Base-by-base conservation (phyloP, 37 sponge, comb jelly and placozoan species). In the Diacarnus erythraeanus region DNA sequence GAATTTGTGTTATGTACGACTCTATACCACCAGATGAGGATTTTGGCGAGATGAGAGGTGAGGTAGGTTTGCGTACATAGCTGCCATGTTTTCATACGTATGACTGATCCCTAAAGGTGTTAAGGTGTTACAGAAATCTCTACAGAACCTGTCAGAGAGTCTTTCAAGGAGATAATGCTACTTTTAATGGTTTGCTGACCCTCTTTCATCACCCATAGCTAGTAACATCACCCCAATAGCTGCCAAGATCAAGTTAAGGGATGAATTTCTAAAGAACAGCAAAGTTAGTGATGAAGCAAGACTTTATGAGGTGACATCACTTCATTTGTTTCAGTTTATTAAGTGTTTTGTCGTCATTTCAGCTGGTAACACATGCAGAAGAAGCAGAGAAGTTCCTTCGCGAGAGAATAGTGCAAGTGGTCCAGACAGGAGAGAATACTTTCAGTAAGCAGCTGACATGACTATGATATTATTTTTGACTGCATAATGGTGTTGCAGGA, bases 241-340 rank as follows among this genome's bases (percentile, higher is more conserved):
- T 71, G 79, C 74, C 43, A 70, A 65, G 27, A 10, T 8, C 25
- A 78, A 36, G 27, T 33, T 85, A 9, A 70, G 34, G 51, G 78
- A 70, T 9, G 86, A 85, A 40, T 85, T 85, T 36, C 40, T 38
- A 54, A 85, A 78, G 64, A 78, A 85, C 40, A 43, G 67, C 1
- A 10, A 69, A 9, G 79, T 85, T 23, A 85, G 78, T 1, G 86
- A 85, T 71, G 9, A 10, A 59, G 79, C 77, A 9, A 27, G 71
- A 42, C 57, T 85, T 8, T 31, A 54, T 27, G 25, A 85, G 67
- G 86, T 85, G 21, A 6, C 10, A 15, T 76, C 40, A 57, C 10
- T 2, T 23, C n/a, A 25, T 23, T 64, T 23, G 64, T 29, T 26
- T 9, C 23, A 26, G 25, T 64, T 38, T 15, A 1, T 51, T 54